Evolutionary conservation across 2,888 invertebrate species (phyloP).

Genomic region (Tiliacea aurago): DNA sequence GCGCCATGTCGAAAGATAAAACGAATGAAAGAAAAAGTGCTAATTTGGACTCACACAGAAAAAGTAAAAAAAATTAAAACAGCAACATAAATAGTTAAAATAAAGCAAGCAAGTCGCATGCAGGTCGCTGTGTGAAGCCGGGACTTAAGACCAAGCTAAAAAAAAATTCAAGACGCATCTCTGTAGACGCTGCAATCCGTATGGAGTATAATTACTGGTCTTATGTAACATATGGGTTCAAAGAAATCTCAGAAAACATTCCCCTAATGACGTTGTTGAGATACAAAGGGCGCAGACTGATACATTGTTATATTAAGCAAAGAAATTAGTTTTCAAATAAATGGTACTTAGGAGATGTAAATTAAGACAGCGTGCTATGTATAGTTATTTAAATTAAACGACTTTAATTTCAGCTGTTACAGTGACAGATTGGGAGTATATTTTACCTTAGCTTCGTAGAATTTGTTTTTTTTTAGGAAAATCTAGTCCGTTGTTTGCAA

Average conservation of each 20-base stretch:
- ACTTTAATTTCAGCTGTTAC: constrained; percentile 36
- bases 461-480: neutral
- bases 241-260: constrained; percentile 34
- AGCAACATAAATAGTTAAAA: neutral
- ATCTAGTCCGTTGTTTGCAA: neutral
- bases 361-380: constrained; percentile 32
- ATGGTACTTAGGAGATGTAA: constrained; percentile 37
- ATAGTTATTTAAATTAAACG: constrained; percentile 49
- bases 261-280: constrained; percentile 20
- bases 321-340: constrained; percentile 56
- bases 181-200: neutral
- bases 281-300: constrained; percentile 44
- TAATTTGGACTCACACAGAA: neutral
- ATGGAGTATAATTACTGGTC: constrained; percentile 13
- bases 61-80: too few relatives aligned
- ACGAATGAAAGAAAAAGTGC: neutral
- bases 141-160: too few relatives aligned
- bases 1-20: neutral
- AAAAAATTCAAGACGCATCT: neutral
- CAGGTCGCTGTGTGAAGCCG: neutral
- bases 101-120: neutral
- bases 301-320: constrained; percentile 45
- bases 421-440: constrained; percentile 16
- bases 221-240: constrained; percentile 13
- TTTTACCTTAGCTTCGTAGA: neutral